Base-by-base conservation (phyloP, 1,140 invertebrate genomes). In the Acromyrmex charruanus region DNA sequence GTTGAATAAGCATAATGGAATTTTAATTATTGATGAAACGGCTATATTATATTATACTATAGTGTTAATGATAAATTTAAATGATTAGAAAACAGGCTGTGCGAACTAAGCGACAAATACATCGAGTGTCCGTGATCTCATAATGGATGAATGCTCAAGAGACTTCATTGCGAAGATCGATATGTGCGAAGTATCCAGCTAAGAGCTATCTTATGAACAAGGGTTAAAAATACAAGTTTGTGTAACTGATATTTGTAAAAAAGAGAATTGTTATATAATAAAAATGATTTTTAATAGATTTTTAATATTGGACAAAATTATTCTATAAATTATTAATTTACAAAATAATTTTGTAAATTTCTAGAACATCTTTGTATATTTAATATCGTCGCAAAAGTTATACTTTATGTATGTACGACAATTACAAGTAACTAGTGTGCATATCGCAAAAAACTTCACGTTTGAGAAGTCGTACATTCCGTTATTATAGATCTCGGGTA, bases 101-200 rank as follows among this genome's bases (percentile, higher is more conserved):
- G 25, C 14, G 35, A 61, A 75, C 49, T 59, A 74, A 74, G 7
- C 25, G 55, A 84, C 55, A n/a, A 31, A 44, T 59, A 84, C 21
- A 63, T 84, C n/a, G 28, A 25, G 12, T 61, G 53, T 25, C 14
- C 35, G 28, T 74, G 44, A 61, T 74, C 68, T 75, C 59, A 16
- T 63, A 84, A 75, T 75, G 69, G 55, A 75, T 61, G 80, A 84
- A 75, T 75, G 28, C 80, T 55, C 80, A 75, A 0, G 80, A 75
- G 80, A 61, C 80, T 49, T 75, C n/a, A 84, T 14, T n/a, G 28
- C 0, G 9, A n/a, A 84, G 55, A 61, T 84, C 80, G 39, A 84
- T 84, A 63, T 74, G 18, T 35, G 69, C 69, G 2, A 84, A 49
- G 53, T 44, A 44, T 44, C 9, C 10, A 44, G 25, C 53, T 75